phyloP scores from a whole-genome alignment of 1,140 invertebrate species.

The Latrodectus geometricus region DNA sequence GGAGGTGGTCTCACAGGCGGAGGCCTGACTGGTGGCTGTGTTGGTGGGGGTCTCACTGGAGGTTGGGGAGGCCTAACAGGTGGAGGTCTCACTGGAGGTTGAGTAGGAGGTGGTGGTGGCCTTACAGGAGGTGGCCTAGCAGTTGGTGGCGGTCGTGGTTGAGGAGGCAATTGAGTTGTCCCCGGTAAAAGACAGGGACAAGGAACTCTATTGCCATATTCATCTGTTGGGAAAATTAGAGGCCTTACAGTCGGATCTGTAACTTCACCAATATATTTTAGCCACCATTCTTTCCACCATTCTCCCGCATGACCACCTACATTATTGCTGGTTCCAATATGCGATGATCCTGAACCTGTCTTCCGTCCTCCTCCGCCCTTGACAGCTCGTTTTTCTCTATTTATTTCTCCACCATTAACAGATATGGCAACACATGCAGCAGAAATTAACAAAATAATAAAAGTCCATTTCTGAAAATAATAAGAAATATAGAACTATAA shows the following conservation, averaged over 20 bases:
- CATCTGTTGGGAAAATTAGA: slow-evolving; percentile 43
- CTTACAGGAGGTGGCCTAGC: slow-evolving; percentile 1
- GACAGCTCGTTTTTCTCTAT: slow-evolving; percentile 42
- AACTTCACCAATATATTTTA: slow-evolving; percentile 62
- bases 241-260: slow-evolving; percentile 62
- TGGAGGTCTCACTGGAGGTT: not conserved
- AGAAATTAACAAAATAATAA: slow-evolving; percentile 17
- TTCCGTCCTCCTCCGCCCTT: slow-evolving; percentile 39
- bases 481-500: not conserved
- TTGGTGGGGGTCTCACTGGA: not conserved
- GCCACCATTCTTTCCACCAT: slow-evolving; percentile 64
- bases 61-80: not conserved
- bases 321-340: not conserved
- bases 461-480: slow-evolving; percentile 35
- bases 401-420: slow-evolving; percentile 10
- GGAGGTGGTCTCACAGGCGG: not conserved
- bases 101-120: not conserved
- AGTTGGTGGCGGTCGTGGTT: not conserved
- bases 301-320: slow-evolving; percentile 36
- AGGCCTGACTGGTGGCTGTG: not conserved
- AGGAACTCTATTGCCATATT: slow-evolving; percentile 26
- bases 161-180: slow-evolving; percentile 34
- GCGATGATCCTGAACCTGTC: not conserved
- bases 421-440: not conserved
- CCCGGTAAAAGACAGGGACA: slow-evolving; percentile 50